phyloP scores from a whole-genome alignment of 2,888 invertebrate genomes.

The Oscheius sp. region DNA sequence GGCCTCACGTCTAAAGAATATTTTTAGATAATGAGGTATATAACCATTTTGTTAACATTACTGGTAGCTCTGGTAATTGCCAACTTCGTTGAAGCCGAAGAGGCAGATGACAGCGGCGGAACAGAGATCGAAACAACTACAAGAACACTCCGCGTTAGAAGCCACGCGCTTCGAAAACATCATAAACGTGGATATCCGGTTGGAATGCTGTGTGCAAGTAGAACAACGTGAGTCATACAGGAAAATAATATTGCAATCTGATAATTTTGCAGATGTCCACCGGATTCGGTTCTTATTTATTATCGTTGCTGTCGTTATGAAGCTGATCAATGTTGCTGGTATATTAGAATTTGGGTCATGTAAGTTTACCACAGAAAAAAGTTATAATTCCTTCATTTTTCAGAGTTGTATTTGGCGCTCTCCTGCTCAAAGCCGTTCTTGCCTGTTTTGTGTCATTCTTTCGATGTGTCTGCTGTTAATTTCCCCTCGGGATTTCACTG shows the following conservation, averaged over 20 bases:
- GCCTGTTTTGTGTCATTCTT: slow-evolving; percentile 40
- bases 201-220: slow-evolving; percentile 24
- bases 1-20: no score
- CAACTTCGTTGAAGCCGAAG: slow-evolving; percentile 18
- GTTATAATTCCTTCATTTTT: neutral
- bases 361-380: slow-evolving; percentile 4
- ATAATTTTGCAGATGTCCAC: slow-evolving; percentile 34
- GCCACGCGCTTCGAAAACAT: slow-evolving; percentile 25
- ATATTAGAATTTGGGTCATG: slow-evolving; percentile 38
- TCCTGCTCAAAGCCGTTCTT: slow-evolving; percentile 36
- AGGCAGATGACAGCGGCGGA: slow-evolving; percentile 10
- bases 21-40: slow-evolving; percentile 27
- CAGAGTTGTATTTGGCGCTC: slow-evolving; percentile 38
- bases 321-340: slow-evolving; percentile 39
- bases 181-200: slow-evolving; percentile 28
- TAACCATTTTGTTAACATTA: slow-evolving; percentile 15
- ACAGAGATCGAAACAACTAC: neutral
- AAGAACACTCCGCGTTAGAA: slow-evolving; percentile 4
- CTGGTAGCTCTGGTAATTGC: slow-evolving; percentile 20
- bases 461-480: slow-evolving; percentile 38
- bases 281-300: slow-evolving; percentile 31
- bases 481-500: neutral
- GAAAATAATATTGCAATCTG: no score
- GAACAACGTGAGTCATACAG: slow-evolving; percentile 26
- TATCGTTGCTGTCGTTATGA: slow-evolving; percentile 33